Conservation (phyloP, 2,797 vertebrate genomes). For the Leontocebus nigricollis region DNA sequence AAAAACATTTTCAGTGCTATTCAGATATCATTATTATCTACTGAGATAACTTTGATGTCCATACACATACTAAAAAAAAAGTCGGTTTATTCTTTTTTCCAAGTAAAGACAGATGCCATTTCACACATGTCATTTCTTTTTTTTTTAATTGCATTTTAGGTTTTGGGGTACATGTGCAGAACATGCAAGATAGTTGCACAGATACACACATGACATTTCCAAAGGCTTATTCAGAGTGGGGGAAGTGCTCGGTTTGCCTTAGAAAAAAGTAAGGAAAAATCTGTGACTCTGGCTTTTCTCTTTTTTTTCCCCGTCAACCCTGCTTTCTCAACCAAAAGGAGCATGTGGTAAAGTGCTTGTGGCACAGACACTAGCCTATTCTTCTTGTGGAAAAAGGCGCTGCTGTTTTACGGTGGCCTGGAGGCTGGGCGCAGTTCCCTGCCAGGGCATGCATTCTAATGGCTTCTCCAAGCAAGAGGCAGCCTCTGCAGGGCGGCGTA, state of each 20-base stretch:
- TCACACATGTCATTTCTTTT: background rate
- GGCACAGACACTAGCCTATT: conserved; percentile 85
- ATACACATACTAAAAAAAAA: background rate
- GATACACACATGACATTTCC: background rate
- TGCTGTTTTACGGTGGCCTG: conserved; percentile 86
- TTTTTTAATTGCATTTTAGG: too few relatives aligned
- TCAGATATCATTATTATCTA: background rate
- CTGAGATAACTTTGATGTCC: background rate
- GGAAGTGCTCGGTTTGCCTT: background rate
- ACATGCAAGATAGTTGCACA: too few relatives aligned
- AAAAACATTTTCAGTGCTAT: background rate
- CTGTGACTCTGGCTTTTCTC: background rate
- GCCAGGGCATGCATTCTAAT: conserved; percentile 78
- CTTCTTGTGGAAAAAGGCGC: conserved; percentile 85
- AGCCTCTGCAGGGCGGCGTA: conserved; percentile 52
- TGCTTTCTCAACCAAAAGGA: conserved; percentile 77
- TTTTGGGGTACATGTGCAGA: too few relatives aligned
- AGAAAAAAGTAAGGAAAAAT: conserved; percentile 56
- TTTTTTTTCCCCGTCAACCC: conserved; percentile 34
- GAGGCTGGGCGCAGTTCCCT: conserved; percentile 70
- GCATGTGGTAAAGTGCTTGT: conserved; percentile 85
- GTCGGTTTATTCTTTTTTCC: background rate
- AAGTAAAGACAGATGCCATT: background rate
- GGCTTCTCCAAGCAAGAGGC: conserved; percentile 75
- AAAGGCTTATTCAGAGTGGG: background rate